Base-by-base conservation (phyloP, 2,888 invertebrate species). In the Lasioglossum zephyrum region DNA sequence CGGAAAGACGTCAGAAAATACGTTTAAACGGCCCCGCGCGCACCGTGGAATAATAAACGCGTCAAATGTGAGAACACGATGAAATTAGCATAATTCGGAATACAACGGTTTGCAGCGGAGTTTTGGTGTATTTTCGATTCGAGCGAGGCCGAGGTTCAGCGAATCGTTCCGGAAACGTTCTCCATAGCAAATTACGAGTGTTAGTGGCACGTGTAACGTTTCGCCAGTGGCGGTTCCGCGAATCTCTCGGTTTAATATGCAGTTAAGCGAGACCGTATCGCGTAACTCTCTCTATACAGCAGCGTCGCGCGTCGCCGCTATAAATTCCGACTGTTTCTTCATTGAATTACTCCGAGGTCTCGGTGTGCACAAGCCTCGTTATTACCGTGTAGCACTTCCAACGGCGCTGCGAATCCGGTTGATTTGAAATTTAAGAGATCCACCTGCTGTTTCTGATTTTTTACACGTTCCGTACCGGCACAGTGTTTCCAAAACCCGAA, bases 281-380 rank as follows among this genome's bases (percentile, higher is more conserved):
- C 31, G 36, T 66, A 77, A 70, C 63, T 16, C 49, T n/a, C 66
- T 49, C 11, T 47, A 16, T 16, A 36, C 39, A 8, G 47, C 72
- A 73, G 60, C 78, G 73, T 53, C 79, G 16, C 53, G 60, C 78
- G 79, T 53, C 79, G 16, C 53, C 36, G 39, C 79, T 26, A 79
- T 82, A 82, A 82, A 82, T 74, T 74, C 57, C 69, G 47, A 80
- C 79, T 66, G 49, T 79, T 74, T 60, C 82, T 79, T 82, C 74
- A 80, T 82, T 74, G 81, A 82, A 82, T 82, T 82, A 82, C 44
- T 47, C 36, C 53, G 66, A 13, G 36, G 53, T 53, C n/a, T 79
- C 31, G 69, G 63, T 31, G 36, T 31, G 63, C 63, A 36, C 63
- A 18, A 4, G 63, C 2, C 79, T 80, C 69, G 80, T 80, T 80